These are phyloP conservation scores for Dryomyza anilis DNA, from an alignment of 2,888 invertebrate genomes.

Conservation along the genomic window DNA sequence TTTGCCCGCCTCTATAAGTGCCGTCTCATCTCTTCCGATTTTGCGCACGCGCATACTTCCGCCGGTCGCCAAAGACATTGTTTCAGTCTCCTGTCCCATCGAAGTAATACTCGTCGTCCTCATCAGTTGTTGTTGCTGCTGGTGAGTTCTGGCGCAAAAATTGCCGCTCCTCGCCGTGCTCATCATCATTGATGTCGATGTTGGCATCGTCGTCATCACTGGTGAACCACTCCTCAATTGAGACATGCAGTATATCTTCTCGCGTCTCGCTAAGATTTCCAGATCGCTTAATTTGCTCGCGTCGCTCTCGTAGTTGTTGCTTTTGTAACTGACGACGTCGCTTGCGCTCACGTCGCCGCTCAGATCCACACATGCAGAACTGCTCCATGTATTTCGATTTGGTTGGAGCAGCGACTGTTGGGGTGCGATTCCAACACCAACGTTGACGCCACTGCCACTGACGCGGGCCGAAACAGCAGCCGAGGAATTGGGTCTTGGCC, in stretches of 20 bases:
- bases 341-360: slow-evolving; percentile 51
- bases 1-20: slow-evolving; percentile 61
- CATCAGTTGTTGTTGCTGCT: slow-evolving; percentile 36
- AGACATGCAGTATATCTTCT: slow-evolving; percentile 63
- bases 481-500: slow-evolving; percentile 48
- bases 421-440: slow-evolving; percentile 40
- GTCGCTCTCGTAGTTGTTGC: slow-evolving; percentile 55
- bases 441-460: slow-evolving; percentile 44
- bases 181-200: slow-evolving; percentile 39
- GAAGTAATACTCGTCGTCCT: slow-evolving; percentile 61
- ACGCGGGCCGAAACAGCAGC: slow-evolving; percentile 17
- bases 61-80: slow-evolving; percentile 39
- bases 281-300: slow-evolving; percentile 66
- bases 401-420: slow-evolving; percentile 53
- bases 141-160: slow-evolving; percentile 7
- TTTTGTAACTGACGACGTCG: slow-evolving; percentile 54
- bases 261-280: slow-evolving; percentile 68
- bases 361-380: slow-evolving; percentile 71
- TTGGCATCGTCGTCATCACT: slow-evolving; percentile 52
- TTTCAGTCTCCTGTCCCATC: slow-evolving; percentile 54
- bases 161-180: slow-evolving; percentile 42
- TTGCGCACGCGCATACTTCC: slow-evolving; percentile 42
- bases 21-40: slow-evolving; percentile 51
- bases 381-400: slow-evolving; percentile 70
- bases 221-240: slow-evolving; percentile 62